Evolutionary conservation across 2,113 vertebrate genomes (phyloP), one percentile per base, ranked within the genome.

Genomic region (Lipophrys pholis): DNA sequence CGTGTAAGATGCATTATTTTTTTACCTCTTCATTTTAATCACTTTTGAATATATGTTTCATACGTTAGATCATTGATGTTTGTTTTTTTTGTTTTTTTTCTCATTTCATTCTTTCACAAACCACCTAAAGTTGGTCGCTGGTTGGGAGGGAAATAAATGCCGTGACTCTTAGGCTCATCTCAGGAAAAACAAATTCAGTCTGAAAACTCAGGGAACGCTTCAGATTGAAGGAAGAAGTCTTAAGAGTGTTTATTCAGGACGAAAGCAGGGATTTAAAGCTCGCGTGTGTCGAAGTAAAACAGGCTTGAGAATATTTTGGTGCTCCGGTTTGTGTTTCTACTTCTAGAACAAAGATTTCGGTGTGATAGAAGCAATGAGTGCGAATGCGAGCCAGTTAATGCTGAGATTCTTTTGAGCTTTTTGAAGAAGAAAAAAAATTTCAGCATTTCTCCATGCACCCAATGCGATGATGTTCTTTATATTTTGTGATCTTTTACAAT

Each of bases 201-300:
- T 87, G 87, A 89, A 88, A 90, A 85, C 93, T 94, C 93, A 93
- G 93, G 92, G 90, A 94, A 83, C 80, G 55, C 16, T 89, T 88
- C 78, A 75, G 87, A 85, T 90, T 81, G 84, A 84, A 70, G 67
- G 8, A 48, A 78, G 71, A 57, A 64, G 81, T 79, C 85, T 1
- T 1, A 57, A 15, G 73, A 65, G 75, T 81, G 59, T 73, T 87
- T 56, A 15, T 61, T 75, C 51, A 66, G 38, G 35, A 81, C 15
- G 41, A 30, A 68, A 53, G 46, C 30, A 74, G 49, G 56, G 69
- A 61, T 72, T 21, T 15, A 49, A 61, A 62, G 41, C 50, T 71
- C 66, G 73, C 73, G 35, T 11, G 6, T 40, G 69, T 16, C 14
- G 56, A 51, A 79, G 59, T 62, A 21, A 76, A 57, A 62, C 16